Conservation (phyloP, 2,113 vertebrate species). For the Calcarius ornatus region DNA sequence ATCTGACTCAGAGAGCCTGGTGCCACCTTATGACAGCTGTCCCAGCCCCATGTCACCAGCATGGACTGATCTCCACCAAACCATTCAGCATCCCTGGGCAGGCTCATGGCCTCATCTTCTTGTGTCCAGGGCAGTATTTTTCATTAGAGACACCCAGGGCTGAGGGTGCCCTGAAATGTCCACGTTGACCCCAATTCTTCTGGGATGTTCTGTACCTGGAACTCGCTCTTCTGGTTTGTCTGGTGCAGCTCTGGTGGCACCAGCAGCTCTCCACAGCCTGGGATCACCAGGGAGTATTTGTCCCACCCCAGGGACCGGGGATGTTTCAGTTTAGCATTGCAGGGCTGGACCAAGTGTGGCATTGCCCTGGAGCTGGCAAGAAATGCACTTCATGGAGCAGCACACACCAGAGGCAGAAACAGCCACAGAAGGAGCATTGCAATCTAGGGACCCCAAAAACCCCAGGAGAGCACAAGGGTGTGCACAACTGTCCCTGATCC, state of each 20-base stretch:
- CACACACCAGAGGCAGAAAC: not conserved
- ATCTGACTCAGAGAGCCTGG: not conserved
- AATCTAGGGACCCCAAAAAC: not conserved
- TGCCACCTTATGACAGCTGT: not conserved
- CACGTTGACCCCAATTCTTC: fast-evolving
- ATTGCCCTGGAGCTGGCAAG: not conserved
- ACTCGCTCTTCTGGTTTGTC: not conserved
- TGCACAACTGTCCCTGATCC: not conserved
- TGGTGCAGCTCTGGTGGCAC: not conserved
- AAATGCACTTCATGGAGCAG: not conserved
- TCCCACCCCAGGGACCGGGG: fast-evolving
- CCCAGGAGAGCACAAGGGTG: fast-evolving
- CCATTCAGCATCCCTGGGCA: not conserved
- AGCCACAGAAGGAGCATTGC: not conserved
- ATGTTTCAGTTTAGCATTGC: not conserved
- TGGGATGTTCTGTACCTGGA: not conserved
- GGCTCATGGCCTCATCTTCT: not conserved
- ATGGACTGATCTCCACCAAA: not conserved
- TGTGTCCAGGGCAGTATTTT: not conserved
- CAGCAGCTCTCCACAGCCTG: not conserved
- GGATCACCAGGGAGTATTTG: not conserved
- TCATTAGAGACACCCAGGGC: not conserved
- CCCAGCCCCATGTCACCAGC: fast-evolving
- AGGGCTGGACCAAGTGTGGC: not conserved
- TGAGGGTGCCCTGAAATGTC: not conserved